Evolutionary conservation across 2,113 vertebrate genomes (phyloP), one percentile per base, ranked within the genome.

Genomic region (Colossoma macropomum): DNA sequence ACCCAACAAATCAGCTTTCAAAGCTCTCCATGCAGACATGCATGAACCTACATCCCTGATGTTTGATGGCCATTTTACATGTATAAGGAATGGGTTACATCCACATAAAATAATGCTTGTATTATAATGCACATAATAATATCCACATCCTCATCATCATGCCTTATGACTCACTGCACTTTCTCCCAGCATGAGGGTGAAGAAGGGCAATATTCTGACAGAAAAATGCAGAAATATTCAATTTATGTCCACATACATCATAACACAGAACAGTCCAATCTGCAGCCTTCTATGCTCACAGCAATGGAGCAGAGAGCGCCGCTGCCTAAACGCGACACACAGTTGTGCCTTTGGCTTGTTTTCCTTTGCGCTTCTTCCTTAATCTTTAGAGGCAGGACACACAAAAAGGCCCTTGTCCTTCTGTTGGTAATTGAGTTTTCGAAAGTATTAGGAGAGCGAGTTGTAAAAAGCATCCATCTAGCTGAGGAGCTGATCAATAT

Each of bases 401-500:
- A 76, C 65, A 82, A 83, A 74, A 82, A 78, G 62, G 66, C 52
- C 72, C 71, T 79, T 81, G 75, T 84, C 73, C 70, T 73, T 73
- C 63, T 76, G 60, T 75, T 70, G 80, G 56, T 89, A 88, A 89
- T 87, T 88, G 89, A 92, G 87, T 82, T 88, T 87, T 90, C 85
- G 12, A 73, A 79, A 85, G 86, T 82, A 73, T 82, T 84, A 86
- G 82, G 82, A 88, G 76, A 68, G 73, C 32, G 16, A 50, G 78
- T 66, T 84, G 85, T 84, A 88, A 86, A 91, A 90, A 52, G 85
- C 89, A 91, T 91, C 87, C 87, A 90, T 94, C 92, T 91, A 79
- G 25, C 84, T 84, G 65, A 78, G 80, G 79, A 79, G 80, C 77
- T 82, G 90, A 94, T 94, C 93, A 89, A 94, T 94, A 91, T 83